These are phyloP conservation scores for Miltochrista miniata DNA, from an alignment of 2,888 invertebrate genomes.

Conservation along the genomic window DNA sequence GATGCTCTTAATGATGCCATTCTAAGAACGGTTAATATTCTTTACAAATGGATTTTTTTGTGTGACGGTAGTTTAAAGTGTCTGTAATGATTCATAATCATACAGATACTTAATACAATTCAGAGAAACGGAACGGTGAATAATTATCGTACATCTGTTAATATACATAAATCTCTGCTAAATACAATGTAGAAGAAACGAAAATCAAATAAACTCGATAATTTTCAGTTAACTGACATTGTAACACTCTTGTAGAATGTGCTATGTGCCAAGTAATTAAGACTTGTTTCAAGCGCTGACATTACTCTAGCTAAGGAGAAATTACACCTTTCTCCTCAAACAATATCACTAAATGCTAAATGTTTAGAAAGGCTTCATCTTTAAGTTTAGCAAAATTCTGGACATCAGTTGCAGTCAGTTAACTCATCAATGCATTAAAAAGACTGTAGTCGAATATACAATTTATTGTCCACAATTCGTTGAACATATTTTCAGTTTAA, in stretches of 20 bases:
- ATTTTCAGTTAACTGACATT: slow-evolving; percentile 34
- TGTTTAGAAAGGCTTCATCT: slow-evolving; percentile 55
- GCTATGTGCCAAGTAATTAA: slow-evolving; percentile 46
- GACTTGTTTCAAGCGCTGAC: slow-evolving; percentile 42
- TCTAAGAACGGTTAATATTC: too few species aligned
- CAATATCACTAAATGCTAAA: slow-evolving; percentile 47
- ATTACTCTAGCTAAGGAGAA: slow-evolving; percentile 37
- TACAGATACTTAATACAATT: too few species aligned
- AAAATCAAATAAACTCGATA: neutral
- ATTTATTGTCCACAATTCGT: slow-evolving; percentile 17
- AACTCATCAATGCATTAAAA: slow-evolving; percentile 16
- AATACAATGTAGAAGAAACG: too few species aligned
- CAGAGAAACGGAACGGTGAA: too few species aligned
- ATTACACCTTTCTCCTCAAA: slow-evolving; percentile 67
- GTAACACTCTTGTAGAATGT: slow-evolving; percentile 37
- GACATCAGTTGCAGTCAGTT: slow-evolving; percentile 37
- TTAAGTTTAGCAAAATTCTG: slow-evolving; percentile 38
- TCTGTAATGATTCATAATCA: too few species aligned
- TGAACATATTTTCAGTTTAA: slow-evolving; percentile 31
- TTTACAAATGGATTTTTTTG: too few species aligned
- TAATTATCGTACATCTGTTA: too few species aligned
- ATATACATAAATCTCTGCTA: too few species aligned
- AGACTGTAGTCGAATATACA: slow-evolving; percentile 10
- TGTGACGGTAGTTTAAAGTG: too few species aligned
- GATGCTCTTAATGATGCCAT: too few species aligned